Percentiles rank a stretch among this genome's conserved stretches.
Conservation (phyloP, 2,797 vertebrate genomes). For the Champsocephalus esox region DNA sequence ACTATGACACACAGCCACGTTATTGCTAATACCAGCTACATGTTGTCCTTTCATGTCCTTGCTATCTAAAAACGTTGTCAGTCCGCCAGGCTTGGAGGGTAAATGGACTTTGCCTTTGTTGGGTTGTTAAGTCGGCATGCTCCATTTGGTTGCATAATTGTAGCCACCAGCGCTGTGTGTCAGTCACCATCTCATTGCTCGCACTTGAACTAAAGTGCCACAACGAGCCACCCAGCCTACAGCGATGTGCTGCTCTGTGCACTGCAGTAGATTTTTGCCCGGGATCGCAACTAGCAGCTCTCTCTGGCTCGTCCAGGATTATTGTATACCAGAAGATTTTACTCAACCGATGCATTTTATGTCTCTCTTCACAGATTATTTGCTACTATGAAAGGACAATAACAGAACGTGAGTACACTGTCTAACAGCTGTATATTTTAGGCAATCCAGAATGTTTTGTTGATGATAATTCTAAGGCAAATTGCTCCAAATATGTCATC, state of each 20-base stretch:
- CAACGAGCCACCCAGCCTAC: constrained; percentile 45
- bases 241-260: constrained; percentile 45
- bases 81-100: neutral
- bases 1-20: neutral
- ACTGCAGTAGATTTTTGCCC: constrained; percentile 39
- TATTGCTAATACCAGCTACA: neutral
- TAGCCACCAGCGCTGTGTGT: constrained; percentile 67
- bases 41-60: neutral
- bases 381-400: constrained; percentile 53
- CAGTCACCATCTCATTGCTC: constrained; percentile 66
- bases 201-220: constrained; percentile 53
- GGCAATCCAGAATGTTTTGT: neutral
- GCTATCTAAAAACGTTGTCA: constrained; percentile 1
- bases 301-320: constrained; percentile 23
- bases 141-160: constrained; percentile 68
- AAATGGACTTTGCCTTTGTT: constrained; percentile 8
- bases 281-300: constrained; percentile 20
- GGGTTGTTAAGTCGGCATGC: constrained; percentile 35
- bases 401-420: constrained; percentile 57
- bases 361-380: constrained; percentile 49
- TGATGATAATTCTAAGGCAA: neutral
- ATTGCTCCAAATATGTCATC: neutral
- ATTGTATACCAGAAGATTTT: neutral
- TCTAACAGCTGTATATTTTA: neutral
- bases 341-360: constrained; percentile 6